Evolutionary conservation across 2,888 invertebrate species (phyloP).

Genomic region (Seladonia tumulorum): DNA sequence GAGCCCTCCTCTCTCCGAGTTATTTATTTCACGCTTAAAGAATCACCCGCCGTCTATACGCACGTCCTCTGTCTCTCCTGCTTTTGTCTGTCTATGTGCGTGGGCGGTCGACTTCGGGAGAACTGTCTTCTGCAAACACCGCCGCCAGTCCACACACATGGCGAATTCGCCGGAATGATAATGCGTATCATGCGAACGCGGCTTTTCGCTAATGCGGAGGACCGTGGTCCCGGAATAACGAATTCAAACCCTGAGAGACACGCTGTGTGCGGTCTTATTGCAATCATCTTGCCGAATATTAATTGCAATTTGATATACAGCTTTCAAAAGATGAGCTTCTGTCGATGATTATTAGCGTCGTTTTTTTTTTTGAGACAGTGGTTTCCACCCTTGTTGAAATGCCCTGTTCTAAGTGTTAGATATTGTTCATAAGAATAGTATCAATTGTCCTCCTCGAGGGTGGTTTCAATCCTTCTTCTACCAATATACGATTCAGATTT

Average conservation of each 20-base stretch:
- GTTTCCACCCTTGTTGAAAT: too few relatives aligned
- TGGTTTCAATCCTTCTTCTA: too few relatives aligned
- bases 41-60: constrained; percentile 78
- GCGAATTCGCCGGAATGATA: constrained; percentile 19
- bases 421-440: too few relatives aligned
- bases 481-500: too few relatives aligned
- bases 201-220: constrained; percentile 9
- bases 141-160: constrained; percentile 22
- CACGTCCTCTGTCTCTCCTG: constrained; percentile 47
- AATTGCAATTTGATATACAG: not conserved
- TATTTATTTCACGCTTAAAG: constrained; percentile 83
- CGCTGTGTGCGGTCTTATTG: not conserved
- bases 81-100: constrained; percentile 41
- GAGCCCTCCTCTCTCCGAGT: constrained; percentile 75
- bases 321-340: not conserved
- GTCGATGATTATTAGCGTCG: not conserved
- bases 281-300: not conserved
- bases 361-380: not conserved
- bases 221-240: not conserved
- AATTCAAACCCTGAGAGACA: not conserved
- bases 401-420: too few relatives aligned
- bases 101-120: constrained; percentile 65
- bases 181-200: constrained; percentile 31
- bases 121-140: constrained; percentile 71
- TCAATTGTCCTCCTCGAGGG: too few relatives aligned